A percentile compares a stretch with the other conserved stretches of the same genome.
Evolutionary conservation across 2,113 vertebrate genomes (phyloP).

Genomic region (Syngnathus typhle): DNA sequence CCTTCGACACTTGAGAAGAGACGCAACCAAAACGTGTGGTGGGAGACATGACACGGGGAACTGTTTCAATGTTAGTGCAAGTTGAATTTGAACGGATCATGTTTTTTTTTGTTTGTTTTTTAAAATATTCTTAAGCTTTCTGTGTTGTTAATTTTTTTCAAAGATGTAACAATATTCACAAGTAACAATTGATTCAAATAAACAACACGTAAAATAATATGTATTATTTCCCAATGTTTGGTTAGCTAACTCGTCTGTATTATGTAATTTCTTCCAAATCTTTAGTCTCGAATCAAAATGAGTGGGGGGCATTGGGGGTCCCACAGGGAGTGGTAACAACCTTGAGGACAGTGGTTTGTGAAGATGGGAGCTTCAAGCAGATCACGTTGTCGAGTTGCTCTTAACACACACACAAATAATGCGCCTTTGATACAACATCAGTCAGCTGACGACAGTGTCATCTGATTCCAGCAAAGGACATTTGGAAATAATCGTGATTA

Average conservation of each 20-base stretch:
- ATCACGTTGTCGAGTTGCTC: constrained; percentile 42
- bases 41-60: not conserved
- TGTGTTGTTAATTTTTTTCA: no score
- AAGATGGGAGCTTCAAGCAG: constrained; percentile 41
- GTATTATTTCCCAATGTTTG: no score
- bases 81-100: not conserved
- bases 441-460: constrained; percentile 66
- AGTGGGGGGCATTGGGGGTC: constrained; percentile 18
- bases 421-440: constrained; percentile 57
- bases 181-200: no score
- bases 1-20: constrained; percentile 19
- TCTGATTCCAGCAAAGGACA: constrained; percentile 62
- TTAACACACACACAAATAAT: constrained; percentile 52
- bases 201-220: no score
- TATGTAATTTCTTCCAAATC: no score
- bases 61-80: not conserved
- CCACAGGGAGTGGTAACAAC: constrained; percentile 56
- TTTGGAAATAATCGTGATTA: constrained; percentile 59
- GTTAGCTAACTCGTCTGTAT: no score
- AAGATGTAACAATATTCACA: no score
- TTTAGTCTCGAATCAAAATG: no score
- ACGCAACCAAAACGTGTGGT: not conserved
- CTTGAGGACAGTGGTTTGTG: constrained; percentile 58
- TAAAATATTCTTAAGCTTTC: no score
- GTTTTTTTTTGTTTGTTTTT: not conserved